phyloP scores from a whole-genome alignment of 2,113 vertebrate genomes.

The Craseonycteris thonglongyai region DNA sequence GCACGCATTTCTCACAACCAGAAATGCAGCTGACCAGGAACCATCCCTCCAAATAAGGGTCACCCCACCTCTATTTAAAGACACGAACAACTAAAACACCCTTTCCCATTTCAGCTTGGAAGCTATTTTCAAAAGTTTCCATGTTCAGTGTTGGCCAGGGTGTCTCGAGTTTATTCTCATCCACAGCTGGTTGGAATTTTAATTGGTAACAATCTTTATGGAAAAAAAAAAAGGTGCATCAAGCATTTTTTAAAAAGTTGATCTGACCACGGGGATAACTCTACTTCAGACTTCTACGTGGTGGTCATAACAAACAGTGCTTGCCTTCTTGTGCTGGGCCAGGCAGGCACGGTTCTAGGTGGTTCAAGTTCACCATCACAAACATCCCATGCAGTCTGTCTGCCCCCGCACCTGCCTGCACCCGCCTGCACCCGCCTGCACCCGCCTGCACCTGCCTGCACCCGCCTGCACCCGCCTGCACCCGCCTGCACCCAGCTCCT shows the following conservation, averaged over 20 bases:
- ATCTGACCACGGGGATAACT: fast-evolving
- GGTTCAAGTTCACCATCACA: not conserved
- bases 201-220: not conserved
- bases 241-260: not conserved
- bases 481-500: too few species aligned
- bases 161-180: not conserved
- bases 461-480: too few species aligned
- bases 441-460: too few species aligned
- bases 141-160: not conserved
- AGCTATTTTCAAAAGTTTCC: not conserved
- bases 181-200: not conserved
- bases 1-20: not conserved
- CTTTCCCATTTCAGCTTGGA: not conserved
- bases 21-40: not conserved
- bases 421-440: too few species aligned
- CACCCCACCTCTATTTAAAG: not conserved
- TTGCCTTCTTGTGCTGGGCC: fast-evolving
- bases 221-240: not conserved
- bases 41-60: not conserved
- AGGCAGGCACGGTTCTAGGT: not conserved
- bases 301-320: not conserved
- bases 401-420: too few species aligned
- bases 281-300: not conserved
- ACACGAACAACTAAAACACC: not conserved
- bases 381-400: fast-evolving